Evolutionary conservation across 2,113 vertebrate genomes (phyloP).

Genomic region (Machaerirhynchus nigripectus): DNA sequence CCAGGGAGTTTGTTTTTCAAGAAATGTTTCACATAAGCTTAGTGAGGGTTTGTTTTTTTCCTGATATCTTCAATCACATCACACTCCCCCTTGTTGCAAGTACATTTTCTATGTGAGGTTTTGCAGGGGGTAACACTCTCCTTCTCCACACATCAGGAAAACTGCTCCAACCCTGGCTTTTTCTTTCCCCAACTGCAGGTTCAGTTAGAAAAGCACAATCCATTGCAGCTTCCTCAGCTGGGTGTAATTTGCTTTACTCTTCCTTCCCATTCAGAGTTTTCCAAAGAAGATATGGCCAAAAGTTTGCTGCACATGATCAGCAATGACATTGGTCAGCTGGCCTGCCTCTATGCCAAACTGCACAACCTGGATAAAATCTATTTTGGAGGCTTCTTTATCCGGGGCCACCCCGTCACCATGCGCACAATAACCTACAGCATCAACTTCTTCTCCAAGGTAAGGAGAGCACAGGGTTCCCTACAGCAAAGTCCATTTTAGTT

Average conservation of each 20-base stretch:
- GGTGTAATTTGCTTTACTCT: neutral
- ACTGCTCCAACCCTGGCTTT: neutral
- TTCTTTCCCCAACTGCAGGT: neutral
- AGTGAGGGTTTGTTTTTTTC: neutral
- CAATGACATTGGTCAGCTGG: slow-evolving; percentile 97
- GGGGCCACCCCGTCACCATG: slow-evolving; percentile 97
- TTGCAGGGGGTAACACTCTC: neutral
- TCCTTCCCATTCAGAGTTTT: slow-evolving; percentile 80
- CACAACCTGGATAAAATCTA: slow-evolving; percentile 90
- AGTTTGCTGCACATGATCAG: slow-evolving; percentile 99
- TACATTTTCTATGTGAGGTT: neutral
- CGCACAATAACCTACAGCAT: slow-evolving; percentile 98
- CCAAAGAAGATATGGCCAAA: slow-evolving; percentile 97
- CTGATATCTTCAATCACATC: neutral
- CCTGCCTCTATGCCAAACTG: slow-evolving; percentile 92
- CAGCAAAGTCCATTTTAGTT: neutral
- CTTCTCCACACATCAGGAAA: neutral
- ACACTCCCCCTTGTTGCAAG: neutral
- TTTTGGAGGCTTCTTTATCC: slow-evolving; percentile 97
- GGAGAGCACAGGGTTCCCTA: neutral
- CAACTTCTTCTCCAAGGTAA: slow-evolving; percentile 98
- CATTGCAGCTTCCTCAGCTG: neutral
- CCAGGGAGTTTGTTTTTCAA: neutral
- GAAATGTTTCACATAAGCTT: neutral
- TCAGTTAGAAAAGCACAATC: neutral